Evolutionary conservation across 2,888 invertebrate species (phyloP), one percentile per base, ranked within the genome.

Genomic region (Eristalis intricaria): DNA sequence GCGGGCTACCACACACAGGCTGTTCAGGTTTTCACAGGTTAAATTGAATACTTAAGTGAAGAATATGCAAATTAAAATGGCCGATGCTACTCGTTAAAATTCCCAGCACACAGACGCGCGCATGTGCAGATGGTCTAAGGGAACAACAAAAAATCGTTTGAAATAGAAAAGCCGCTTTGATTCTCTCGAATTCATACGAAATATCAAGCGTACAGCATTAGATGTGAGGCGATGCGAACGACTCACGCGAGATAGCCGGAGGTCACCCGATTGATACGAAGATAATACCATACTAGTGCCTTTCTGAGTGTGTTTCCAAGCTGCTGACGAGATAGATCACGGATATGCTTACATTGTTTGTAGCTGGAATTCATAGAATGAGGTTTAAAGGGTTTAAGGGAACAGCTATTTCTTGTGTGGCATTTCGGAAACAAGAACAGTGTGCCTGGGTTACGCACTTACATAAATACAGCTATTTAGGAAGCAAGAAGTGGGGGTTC

Each of bases 1-100:
- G 75, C 66, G 29, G 60, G 64, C 69, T 74, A 69, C 79, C 84
- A 65, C 79, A 64, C 69, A 75, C 50, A 43, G 43, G 32, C 40
- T 82, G 23, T 70, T 82, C 56, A 29, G 13, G 13, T 64, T 71
- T 69, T 74, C 58, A 63, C 50, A 35, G 56, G 61, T 50, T 26
- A 63, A 50, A 77, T 56, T 76, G 77, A 77, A 77, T 77, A 77
- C 79, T 60, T 79, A 79, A 76, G 22, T 69, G 74, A 61, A 68
- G 64, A 60, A 75, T 84, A 84, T 84, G 84, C 84, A 79, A 84
- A 84, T 84, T 70, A 50, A 43, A 61, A 58, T 65, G 69, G 74
- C 38, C 60, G 74, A 79, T 74, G 65, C 74, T 79, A 50, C 79
- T 84, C 74, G 64, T 79, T 79, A 56, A 79, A 69, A 84, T 74